Evolutionary conservation across 2,113 vertebrate genomes (phyloP), one percentile per base, ranked within the genome.

Genomic region (Synodontis membranacea): DNA sequence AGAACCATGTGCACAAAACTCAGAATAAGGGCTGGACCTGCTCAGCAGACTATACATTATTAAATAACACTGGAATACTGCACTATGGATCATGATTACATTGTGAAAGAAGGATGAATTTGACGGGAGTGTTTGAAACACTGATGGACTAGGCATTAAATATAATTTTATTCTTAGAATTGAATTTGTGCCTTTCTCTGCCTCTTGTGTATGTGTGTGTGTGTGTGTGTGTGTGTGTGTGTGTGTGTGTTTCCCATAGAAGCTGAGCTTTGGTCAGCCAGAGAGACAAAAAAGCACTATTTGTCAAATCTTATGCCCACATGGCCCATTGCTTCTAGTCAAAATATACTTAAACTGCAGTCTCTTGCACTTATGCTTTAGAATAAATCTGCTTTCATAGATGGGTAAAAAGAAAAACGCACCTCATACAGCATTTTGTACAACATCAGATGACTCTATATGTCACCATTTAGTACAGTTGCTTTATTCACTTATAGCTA

Each of bases 211-310:
- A n/a, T n/a, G 83, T 82, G 46, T 85, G 80, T 66, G 60, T 75
- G 50, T 83, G 76, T 85, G 75, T 84, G 64, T 84, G 82, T 84
- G 48, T 88, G 83, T 76, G 78, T 68, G 56, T 88, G 84, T 76
- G 79, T 37, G 25, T 56, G 46, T 75, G 78, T 78, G 58, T 66
- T 72, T 72, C 66, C 80, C 64, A 48, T 15, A 37, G 81, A 56
- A 48, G 31, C 44, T 21, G 5, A 68, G 62, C 81, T 34, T 48
- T 83, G n/a, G n/a, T 82, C 60, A 64, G 28, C 8, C 56, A 82
- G 56, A 46, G 15, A 66, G 42, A 66, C 60, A 83, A 68, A 83
- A 83, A 48, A 50, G 19, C 17, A 75, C 34, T 37, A 76, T 28
- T 75, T 42, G 19, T 76, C 54, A 78, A 62, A 62, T 84, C n/a